Percentiles rank a stretch among this genome's conserved stretches.
These are phyloP conservation scores for Trilocha varians DNA, from an alignment of 2,888 invertebrate genomes.

Conservation along the genomic window DNA sequence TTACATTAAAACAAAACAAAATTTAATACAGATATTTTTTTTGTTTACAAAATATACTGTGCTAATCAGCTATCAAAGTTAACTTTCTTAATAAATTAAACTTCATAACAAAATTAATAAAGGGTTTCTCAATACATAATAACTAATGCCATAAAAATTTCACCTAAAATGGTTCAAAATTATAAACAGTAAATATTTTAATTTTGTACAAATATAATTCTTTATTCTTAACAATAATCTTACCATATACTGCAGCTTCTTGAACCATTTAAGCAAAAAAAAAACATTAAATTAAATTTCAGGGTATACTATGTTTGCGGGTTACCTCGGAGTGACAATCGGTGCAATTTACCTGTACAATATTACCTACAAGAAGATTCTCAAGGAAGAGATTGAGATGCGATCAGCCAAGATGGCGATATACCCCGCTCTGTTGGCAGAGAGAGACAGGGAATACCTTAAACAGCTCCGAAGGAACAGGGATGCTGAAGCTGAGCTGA, in stretches of 20 bases:
- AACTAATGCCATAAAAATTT: too few relatives aligned
- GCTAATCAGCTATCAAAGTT: neutral
- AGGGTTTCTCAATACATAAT: too few relatives aligned
- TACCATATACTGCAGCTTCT: too few relatives aligned
- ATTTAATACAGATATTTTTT: neutral
- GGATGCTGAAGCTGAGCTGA: constrained; percentile 88
- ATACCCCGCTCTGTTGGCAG: constrained; percentile 84
- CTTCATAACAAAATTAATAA: too few relatives aligned
- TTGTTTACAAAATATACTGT: neutral
- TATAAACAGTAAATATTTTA: too few relatives aligned
- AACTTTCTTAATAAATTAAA: neutral
- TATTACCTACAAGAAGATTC: constrained; percentile 64
- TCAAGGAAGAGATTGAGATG: constrained; percentile 79
- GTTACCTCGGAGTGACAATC: constrained; percentile 73
- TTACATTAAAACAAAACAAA: neutral
- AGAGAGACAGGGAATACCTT: constrained; percentile 87
- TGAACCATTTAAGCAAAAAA: too few relatives aligned
- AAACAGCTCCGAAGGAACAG: constrained; percentile 85
- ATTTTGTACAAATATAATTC: too few relatives aligned
- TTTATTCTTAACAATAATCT: too few relatives aligned
- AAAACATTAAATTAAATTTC: too few relatives aligned
- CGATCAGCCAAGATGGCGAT: constrained; percentile 84
- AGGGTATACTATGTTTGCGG: constrained; percentile 77
- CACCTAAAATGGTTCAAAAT: too few relatives aligned
- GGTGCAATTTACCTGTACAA: constrained; percentile 73